Evolutionary conservation across 2,797 vertebrate genomes (phyloP).

Genomic region (Esox masquinongy): DNA sequence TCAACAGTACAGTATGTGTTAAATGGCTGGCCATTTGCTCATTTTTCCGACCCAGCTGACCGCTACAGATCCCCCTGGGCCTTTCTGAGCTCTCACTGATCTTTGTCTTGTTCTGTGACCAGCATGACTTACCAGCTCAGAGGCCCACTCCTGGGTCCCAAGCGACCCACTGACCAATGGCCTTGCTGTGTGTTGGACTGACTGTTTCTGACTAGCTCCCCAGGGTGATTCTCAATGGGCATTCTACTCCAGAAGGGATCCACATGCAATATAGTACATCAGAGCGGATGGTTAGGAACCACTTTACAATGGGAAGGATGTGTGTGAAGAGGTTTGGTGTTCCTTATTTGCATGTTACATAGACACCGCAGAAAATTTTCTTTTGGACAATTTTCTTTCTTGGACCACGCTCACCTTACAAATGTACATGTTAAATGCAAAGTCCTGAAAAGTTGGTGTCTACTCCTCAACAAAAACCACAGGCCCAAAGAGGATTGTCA

Average conservation of each 20-base stretch:
- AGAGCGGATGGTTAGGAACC: neutral
- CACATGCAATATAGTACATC: slow-evolving; percentile 37
- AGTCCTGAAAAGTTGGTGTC: neutral
- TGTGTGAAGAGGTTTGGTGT: neutral
- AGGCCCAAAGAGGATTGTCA: neutral
- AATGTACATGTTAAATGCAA: neutral
- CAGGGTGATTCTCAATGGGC: slow-evolving; percentile 40
- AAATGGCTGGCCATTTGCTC: slow-evolving; percentile 41
- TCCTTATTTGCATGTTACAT: neutral
- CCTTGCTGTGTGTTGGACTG: slow-evolving; percentile 37
- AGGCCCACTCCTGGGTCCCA: slow-evolving; percentile 32
- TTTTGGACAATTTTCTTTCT: slow-evolving; percentile 13
- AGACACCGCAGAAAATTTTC: slow-evolving; percentile 29
- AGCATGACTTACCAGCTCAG: slow-evolving; percentile 49
- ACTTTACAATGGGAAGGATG: neutral
- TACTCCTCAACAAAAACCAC: neutral
- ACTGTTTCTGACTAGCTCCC: slow-evolving; percentile 47
- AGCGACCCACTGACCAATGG: slow-evolving; percentile 45
- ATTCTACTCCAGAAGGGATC: slow-evolving; percentile 46
- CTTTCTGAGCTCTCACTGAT: slow-evolving; percentile 55
- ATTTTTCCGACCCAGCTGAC: slow-evolving; percentile 47
- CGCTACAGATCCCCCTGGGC: slow-evolving; percentile 37
- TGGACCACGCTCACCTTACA: slow-evolving; percentile 27
- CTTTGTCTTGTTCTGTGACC: slow-evolving; percentile 58
- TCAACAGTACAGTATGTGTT: neutral